A percentile compares a stretch with the other conserved stretches of the same genome.
These are phyloP conservation scores for Drosophila sproati DNA, from an alignment of 1,140 invertebrate species.

Conservation along the genomic window DNA sequence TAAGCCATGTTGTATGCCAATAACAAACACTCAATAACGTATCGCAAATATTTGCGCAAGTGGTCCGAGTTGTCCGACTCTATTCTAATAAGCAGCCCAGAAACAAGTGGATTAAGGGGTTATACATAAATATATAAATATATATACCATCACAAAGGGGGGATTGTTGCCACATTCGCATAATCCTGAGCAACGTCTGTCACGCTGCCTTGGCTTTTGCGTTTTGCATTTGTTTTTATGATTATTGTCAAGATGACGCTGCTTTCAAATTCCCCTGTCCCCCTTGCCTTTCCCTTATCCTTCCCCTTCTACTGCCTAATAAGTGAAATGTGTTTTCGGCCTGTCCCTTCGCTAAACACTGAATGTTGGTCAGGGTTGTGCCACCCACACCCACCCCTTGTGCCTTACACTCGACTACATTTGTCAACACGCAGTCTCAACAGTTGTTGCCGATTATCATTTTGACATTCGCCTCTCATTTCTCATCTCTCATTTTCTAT, in stretches of 20 bases:
- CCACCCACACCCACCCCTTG: not conserved
- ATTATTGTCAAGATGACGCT: constrained; percentile 66
- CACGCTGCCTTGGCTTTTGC: constrained; percentile 53
- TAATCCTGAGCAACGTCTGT: constrained; percentile 28
- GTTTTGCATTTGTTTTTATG: constrained; percentile 80
- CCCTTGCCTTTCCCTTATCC: not conserved
- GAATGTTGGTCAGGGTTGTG: constrained; percentile 39
- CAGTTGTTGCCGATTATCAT: constrained; percentile 84
- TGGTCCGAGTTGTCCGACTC: constrained; percentile 39
- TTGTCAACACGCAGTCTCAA: constrained; percentile 76
- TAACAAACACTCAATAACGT: constrained; percentile 71
- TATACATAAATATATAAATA: constrained; percentile 19
- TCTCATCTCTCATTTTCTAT: constrained; percentile 29
- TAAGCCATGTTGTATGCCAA: constrained; percentile 40
- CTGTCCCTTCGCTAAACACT: constrained; percentile 31
- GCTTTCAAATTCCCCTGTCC: not conserved
- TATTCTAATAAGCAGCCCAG: constrained; percentile 57
- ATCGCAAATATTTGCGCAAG: constrained; percentile 57
- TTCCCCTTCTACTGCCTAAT: constrained; percentile 46
- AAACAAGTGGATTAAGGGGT: constrained; percentile 81
- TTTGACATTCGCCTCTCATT: constrained; percentile 68
- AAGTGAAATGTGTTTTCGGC: constrained; percentile 79
- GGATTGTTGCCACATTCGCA: not conserved
- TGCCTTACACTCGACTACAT: constrained; percentile 52
- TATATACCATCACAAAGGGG: not conserved